phyloP scores from a whole-genome alignment of 2,113 vertebrate genomes.

The Tachysurus vachellii region DNA sequence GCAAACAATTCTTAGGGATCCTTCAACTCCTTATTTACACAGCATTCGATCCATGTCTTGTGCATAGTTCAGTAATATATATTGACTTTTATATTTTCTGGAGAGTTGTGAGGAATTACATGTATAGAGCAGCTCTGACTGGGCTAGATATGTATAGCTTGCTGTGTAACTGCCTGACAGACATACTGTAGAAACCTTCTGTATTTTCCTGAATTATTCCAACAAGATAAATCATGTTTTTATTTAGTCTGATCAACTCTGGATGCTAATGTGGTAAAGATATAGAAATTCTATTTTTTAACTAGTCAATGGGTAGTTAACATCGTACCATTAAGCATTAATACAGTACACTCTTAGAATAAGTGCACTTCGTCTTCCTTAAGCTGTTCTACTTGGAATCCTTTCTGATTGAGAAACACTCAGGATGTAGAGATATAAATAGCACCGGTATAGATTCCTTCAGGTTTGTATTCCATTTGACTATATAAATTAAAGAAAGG shows the following conservation, averaged over 20 bases:
- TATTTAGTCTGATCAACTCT: neutral
- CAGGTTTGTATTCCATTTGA: neutral
- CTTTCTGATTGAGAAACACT: neutral
- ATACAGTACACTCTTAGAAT: neutral
- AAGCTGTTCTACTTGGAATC: neutral
- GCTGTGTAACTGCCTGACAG: neutral
- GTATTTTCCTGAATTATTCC: slow-evolving; percentile 19
- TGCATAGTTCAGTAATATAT: neutral
- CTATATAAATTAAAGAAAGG: too few relatives aligned
- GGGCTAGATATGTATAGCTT: neutral
- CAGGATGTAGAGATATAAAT: neutral
- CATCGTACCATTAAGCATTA: neutral
- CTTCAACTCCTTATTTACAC: slow-evolving; percentile 23
- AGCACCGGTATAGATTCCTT: neutral
- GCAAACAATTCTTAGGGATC: neutral
- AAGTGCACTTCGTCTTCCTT: neutral
- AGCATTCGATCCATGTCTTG: neutral
- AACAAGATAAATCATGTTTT: neutral
- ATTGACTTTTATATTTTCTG: neutral
- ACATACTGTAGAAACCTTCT: neutral
- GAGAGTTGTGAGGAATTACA: neutral
- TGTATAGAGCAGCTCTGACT: neutral
- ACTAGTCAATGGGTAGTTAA: neutral
- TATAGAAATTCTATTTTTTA: neutral
- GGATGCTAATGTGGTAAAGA: neutral